Evolutionary conservation across 2,888 invertebrate species (phyloP).

Genomic region (Eugnorisma glareosa): DNA sequence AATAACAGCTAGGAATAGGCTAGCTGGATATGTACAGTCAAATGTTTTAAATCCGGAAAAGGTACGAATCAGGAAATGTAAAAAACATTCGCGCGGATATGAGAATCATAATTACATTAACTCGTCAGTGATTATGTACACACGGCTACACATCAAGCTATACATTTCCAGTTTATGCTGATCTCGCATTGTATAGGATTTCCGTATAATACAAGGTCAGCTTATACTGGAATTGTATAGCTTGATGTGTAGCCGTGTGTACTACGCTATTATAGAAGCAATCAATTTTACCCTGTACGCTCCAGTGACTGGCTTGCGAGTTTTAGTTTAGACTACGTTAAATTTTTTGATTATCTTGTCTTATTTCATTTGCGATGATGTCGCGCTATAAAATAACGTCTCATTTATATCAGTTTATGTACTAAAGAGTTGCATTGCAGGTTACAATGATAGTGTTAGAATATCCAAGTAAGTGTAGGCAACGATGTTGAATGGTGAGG

Average conservation of each 20-base stretch:
- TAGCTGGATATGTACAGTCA: neutral
- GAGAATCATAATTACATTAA: conserved; percentile 21
- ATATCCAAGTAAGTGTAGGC: neutral
- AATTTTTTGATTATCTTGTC: neutral
- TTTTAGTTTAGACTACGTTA: neutral
- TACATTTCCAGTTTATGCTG: too few relatives aligned
- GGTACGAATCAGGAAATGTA: conserved; percentile 5
- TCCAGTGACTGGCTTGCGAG: conserved; percentile 8
- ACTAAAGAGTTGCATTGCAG: neutral
- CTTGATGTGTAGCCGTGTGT: too few relatives aligned
- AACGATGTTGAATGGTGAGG: conserved; percentile 7
- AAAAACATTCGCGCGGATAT: conserved; percentile 23
- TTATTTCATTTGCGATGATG: neutral
- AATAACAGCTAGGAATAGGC: neutral
- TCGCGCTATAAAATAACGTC: neutral
- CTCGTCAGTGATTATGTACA: conserved; percentile 33
- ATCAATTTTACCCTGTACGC: conserved; percentile 32
- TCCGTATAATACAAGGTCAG: too few relatives aligned
- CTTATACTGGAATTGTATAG: too few relatives aligned
- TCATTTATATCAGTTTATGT: neutral
- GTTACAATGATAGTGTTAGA: neutral
- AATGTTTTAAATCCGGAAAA: neutral
- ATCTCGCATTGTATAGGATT: too few relatives aligned
- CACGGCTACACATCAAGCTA: too few relatives aligned
- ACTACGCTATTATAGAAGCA: conserved; percentile 27